Evolutionary conservation across 2,113 vertebrate species (phyloP), one percentile per base, ranked within the genome.

Genomic region (Myotis yumanensis): DNA sequence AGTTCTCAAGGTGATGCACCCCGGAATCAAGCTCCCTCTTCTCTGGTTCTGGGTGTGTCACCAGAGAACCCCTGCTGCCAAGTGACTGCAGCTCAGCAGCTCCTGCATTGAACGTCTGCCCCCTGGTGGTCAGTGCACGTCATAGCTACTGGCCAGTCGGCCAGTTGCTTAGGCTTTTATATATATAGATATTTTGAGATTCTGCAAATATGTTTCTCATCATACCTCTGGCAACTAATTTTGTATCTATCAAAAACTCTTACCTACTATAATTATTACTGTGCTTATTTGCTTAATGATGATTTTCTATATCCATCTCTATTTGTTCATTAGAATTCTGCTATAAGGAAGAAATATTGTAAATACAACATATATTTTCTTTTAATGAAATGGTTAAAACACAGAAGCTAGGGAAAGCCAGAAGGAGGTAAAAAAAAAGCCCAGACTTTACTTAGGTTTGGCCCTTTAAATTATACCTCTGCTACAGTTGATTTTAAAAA

Each of bases 171-270:
- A 59, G 57, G 57, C 57, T 62, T 28, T 62, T 28, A 28, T 62
- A 28, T 28, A 62, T 25, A 59, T 0, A 59, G 59, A 54, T 51
- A 71, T 17, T 48, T 32, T 68, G 52, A 62, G 57, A 80, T 35
- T 79, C 86, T 84, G 32, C 17, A 86, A 91, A 86, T 43, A 87
- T 59, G 11, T n/a, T 94, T 93, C 79, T 81, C 22, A 54, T 73
- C 57, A 46, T n/a, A 77, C 0, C 4, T 93, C 72, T 80, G 46
- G n/a, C 30, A 12, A 11, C 30, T 81, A 46, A 75, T 90, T 75
- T 92, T 81, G 7, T 59, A 72, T 35, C 57, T 57, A 51, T 28
- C 40, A 22, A 81, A 35, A 84, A 51, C 69, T 90, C 64, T 92
- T 80, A 17, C 25, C 35, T 64, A 83, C 32, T n/a, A 40, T 43